Evolutionary conservation across 92 coral and sea anemone genomes (phyloP), one percentile per base, ranked within the genome.

Genomic region (Muricea muricata): DNA sequence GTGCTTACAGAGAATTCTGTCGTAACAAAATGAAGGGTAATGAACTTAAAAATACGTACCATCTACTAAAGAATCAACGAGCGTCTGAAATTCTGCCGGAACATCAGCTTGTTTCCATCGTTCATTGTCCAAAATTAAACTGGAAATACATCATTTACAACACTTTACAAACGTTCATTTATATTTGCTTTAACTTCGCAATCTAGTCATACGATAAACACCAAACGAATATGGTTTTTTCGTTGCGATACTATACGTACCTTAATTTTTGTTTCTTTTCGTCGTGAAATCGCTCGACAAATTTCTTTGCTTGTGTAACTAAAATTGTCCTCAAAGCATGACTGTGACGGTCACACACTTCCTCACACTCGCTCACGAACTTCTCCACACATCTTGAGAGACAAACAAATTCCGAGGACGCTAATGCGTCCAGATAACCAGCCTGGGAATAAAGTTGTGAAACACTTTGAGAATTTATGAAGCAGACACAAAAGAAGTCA

Each of bases 91-190:
- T 56, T 94, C 99, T 60, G 93, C 87, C 7, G 99, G 99, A 6
- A 97, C 99, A 47, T 97, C 99, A 17, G 99, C 98, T 73, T 93
- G 99, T 75, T 97, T 97, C 99, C 99, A 97, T 85, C 99, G 81
- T 75, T 97, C 99, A 56, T 97, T 93, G 71, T 97, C 99, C 81
- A 97, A 89, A 69, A 97, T 97, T 74, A 97, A 87, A 70, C 99
- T 97, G 77, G 26, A 31, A 80, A 82, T 37, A 4, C 42, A 9
- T n/a, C n/a, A n/a, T n/a, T 37, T 37, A 9, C 42, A 9, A 37
- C 4, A 37, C 48, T 26, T 4, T 55, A 40, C 31, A 26, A 40
- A 97, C 99, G 98, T 92, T 74, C 93, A 79, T 81, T 97, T 97
- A 73, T 97, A 93, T 86, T 91, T 97, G 40, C 94, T 83, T 76